Evolutionary conservation across 2,797 vertebrate species (phyloP).

Genomic region (Tangara arthus): DNA sequence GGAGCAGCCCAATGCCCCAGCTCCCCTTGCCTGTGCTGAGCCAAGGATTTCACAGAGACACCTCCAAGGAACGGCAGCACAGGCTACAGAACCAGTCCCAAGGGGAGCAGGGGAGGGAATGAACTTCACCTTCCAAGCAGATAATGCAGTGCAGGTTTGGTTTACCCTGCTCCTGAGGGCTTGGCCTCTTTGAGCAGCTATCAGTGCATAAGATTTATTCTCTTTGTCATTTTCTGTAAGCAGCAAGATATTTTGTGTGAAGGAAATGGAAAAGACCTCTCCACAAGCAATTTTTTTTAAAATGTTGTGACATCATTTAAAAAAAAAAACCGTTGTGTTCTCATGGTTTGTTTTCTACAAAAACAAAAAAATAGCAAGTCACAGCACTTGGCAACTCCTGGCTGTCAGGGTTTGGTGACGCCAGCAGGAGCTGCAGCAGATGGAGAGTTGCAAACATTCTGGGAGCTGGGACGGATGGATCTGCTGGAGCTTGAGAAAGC

Average conservation of each 20-base stretch:
- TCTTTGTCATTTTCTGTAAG: neutral
- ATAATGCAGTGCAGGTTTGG: neutral
- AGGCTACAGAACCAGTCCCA: neutral
- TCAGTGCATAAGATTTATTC: neutral
- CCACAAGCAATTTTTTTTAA: neutral
- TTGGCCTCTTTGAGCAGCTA: neutral
- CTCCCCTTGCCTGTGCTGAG: neutral
- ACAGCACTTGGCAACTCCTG: neutral
- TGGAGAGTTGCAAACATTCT: slow-evolving; percentile 9
- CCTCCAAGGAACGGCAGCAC: neutral
- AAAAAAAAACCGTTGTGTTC: neutral
- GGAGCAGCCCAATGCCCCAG: neutral
- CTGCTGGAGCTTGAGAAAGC: neutral
- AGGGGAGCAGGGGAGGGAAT: neutral
- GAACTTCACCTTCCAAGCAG: neutral
- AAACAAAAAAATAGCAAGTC: slow-evolving; percentile 22
- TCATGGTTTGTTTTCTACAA: neutral
- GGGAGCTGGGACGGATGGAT: neutral
- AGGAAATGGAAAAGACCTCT: neutral
- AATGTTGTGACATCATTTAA: neutral
- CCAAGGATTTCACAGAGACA: rapidly evolving
- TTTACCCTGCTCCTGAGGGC: neutral
- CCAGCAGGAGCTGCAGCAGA: slow-evolving; percentile 2
- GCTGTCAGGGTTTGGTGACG: neutral
- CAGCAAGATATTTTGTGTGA: neutral